Percentiles rank a stretch among this genome's conserved stretches.
Evolutionary conservation across 2,797 vertebrate species (phyloP).

Genomic region (Choloepus didactylus): DNA sequence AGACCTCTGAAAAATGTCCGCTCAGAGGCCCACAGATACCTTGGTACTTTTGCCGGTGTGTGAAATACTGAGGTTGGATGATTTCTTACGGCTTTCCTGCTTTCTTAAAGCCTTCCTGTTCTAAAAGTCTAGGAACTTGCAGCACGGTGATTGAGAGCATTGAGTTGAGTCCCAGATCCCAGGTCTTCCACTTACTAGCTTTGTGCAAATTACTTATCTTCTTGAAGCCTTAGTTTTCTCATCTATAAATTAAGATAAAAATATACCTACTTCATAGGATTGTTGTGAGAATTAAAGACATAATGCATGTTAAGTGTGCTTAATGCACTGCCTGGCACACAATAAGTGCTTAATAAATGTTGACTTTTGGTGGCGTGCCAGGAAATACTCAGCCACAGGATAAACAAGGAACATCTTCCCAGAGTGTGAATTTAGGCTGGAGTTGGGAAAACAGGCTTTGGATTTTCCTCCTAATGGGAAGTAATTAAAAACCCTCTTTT

Average conservation of each 20-base stretch:
- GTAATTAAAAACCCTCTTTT: constrained; percentile 54
- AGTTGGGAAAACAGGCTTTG: constrained; percentile 39
- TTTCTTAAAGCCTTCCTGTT: constrained; percentile 12
- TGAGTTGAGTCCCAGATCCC: not conserved
- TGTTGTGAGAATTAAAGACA: constrained; percentile 43
- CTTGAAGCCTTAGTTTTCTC: not conserved
- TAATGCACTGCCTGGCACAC: constrained; percentile 43
- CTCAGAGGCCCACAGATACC: not conserved
- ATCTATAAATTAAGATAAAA: constrained; percentile 39
- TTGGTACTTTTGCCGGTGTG: not conserved
- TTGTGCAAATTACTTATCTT: not conserved
- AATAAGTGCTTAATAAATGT: constrained; percentile 66
- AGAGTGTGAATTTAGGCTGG: not conserved
- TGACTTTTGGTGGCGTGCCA: constrained; percentile 38
- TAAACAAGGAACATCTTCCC: not conserved
- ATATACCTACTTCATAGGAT: constrained; percentile 13
- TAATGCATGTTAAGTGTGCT: constrained; percentile 36
- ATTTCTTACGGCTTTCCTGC: not conserved
- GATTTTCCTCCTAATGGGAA: constrained; percentile 41
- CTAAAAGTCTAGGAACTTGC: constrained; percentile 16
- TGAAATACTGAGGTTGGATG: not conserved
- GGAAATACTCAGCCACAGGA: not conserved
- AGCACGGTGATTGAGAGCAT: not conserved
- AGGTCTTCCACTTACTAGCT: not conserved
- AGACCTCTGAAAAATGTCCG: not conserved